Evolutionary conservation across 1,140 invertebrate species (phyloP).

Genomic region (Zaprionus vittiger): DNA sequence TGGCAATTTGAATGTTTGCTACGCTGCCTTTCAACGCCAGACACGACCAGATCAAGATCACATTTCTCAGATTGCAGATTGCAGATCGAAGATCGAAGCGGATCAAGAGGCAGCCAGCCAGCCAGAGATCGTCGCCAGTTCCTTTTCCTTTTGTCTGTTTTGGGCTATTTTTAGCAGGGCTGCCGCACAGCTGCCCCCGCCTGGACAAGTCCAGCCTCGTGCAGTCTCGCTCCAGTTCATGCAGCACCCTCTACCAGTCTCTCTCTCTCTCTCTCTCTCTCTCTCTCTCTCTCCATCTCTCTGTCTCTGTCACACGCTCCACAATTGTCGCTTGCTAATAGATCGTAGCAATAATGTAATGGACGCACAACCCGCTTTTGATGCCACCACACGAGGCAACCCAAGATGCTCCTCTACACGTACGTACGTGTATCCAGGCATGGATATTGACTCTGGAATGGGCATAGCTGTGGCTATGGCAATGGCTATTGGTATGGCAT

Average conservation of each 20-base stretch:
- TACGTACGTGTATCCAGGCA: background rate
- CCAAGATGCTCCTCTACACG: background rate
- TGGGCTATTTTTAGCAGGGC: constrained; percentile 37
- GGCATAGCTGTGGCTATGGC: background rate
- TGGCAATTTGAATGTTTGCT: constrained; percentile 34
- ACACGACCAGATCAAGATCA: constrained; percentile 43
- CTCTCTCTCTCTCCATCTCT: background rate
- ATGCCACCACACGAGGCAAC: constrained; percentile 15
- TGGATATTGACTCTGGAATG: constrained; percentile 3
- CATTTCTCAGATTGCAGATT: constrained; percentile 48
- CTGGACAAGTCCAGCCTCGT: constrained; percentile 29
- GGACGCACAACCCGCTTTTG: constrained; percentile 43
- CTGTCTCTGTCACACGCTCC: constrained; percentile 12
- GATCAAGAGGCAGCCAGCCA: constrained; percentile 1
- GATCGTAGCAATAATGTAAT: constrained; percentile 78
- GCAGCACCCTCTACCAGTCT: background rate
- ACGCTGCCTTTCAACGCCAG: constrained; percentile 40
- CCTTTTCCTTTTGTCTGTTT: background rate
- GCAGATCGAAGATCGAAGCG: constrained; percentile 29
- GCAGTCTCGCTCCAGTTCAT: constrained; percentile 8
- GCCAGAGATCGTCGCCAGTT: constrained; percentile 1
- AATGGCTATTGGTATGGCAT: background rate
- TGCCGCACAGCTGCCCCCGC: constrained; percentile 26
- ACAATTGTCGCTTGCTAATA: constrained; percentile 66
- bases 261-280: background rate